A percentile compares a stretch with the other conserved stretches of the same genome.
Evolutionary conservation across 2,888 invertebrate species (phyloP).

Genomic region (Acanthoscelides obtectus): DNA sequence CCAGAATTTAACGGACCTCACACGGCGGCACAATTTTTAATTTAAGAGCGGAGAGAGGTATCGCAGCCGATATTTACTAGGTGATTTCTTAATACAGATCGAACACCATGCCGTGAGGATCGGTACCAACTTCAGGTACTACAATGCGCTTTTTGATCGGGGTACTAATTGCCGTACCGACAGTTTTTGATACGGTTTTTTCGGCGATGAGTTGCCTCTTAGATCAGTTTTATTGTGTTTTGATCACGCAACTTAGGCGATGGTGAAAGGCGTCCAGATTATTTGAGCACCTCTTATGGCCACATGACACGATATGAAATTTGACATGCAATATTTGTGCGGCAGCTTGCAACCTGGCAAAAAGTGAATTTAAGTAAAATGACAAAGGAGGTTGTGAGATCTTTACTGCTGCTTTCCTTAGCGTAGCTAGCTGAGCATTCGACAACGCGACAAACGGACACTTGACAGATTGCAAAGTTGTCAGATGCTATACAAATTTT

Average conservation of each 20-base stretch:
- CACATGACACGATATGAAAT: no score
- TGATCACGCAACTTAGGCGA: background rate
- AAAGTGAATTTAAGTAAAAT: no score
- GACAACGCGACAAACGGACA: no score
- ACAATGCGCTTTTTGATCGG: background rate
- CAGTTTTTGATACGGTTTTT: background rate
- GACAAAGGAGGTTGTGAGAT: no score
- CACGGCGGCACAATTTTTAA: conserved; percentile 31
- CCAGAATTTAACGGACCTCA: conserved; percentile 27
- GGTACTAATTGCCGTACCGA: background rate
- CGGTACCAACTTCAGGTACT: background rate
- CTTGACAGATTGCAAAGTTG: no score
- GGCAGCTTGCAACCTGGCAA: no score
- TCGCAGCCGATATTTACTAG: conserved; percentile 8
- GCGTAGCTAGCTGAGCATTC: no score
- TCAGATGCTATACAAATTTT: no score
- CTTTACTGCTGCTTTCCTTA: no score
- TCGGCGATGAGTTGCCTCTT: background rate
- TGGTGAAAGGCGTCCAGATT: background rate
- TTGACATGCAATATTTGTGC: no score
- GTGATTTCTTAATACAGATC: conserved; percentile 27
- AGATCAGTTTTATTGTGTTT: background rate
- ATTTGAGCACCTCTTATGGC: no score
- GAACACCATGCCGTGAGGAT: background rate
- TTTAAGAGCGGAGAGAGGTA: conserved; percentile 18